Conservation (phyloP, 2,797 vertebrate genomes). For the Coregonus sp. region DNA sequence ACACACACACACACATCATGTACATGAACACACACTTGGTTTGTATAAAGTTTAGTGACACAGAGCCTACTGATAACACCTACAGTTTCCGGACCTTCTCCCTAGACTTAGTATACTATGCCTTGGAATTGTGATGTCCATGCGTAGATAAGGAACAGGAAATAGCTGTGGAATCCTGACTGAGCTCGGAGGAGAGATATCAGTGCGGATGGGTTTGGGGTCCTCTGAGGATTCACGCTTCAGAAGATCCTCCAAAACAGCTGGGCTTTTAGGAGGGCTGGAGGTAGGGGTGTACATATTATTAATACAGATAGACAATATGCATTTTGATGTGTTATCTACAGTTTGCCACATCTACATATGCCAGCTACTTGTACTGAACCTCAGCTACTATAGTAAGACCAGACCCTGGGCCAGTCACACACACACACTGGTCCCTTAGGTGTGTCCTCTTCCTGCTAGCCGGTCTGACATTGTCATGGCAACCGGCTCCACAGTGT, state of each 20-base stretch:
- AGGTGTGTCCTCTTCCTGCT: constrained; percentile 14
- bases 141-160: constrained; percentile 50
- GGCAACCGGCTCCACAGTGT: constrained; percentile 13
- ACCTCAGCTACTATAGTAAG: background rate
- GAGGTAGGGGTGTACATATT: constrained; percentile 20
- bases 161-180: constrained; percentile 47
- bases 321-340: background rate
- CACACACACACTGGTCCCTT: constrained; percentile 1
- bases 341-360: background rate
- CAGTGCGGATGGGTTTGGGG: constrained; percentile 30
- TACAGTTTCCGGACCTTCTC: too few relatives aligned
- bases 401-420: background rate
- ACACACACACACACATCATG: background rate
- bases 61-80: constrained; percentile 14
- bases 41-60: constrained; percentile 21
- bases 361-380: background rate
- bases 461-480: constrained; percentile 5
- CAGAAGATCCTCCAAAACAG: constrained; percentile 48
- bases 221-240: constrained; percentile 58
- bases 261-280: constrained; percentile 42
- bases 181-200: constrained; percentile 35
- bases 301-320: background rate
- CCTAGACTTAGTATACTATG: constrained; percentile 5
- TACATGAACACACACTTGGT: too few relatives aligned
- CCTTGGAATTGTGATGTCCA: background rate